Evolutionary conservation across 2,797 vertebrate genomes (phyloP).

Genomic region (Poliocrania exsul): DNA sequence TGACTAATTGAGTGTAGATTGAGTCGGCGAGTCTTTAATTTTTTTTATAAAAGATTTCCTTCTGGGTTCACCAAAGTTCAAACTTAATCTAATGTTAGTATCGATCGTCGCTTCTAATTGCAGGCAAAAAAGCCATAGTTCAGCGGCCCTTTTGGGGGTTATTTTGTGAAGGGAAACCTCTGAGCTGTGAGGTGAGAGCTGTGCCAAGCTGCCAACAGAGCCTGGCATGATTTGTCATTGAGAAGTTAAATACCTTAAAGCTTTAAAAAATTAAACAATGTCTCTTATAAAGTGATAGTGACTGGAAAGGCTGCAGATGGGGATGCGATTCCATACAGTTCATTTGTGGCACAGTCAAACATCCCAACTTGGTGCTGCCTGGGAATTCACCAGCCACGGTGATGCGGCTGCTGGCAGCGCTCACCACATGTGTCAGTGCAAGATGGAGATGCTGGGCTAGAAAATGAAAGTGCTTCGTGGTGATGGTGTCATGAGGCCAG

Average conservation of each 20-base stretch:
- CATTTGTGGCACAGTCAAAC: fast-evolving
- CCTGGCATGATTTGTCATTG: fast-evolving
- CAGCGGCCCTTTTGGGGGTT: background rate
- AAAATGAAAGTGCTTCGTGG: fast-evolving
- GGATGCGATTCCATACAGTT: fast-evolving
- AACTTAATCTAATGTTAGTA: conserved; percentile 62
- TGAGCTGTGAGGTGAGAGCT: fast-evolving
- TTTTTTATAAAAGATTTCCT: conserved; percentile 63
- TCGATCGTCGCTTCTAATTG: conserved; percentile 51
- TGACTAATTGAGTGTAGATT: conserved; percentile 48
- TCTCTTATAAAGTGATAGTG: background rate
- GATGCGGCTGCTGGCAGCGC: background rate
- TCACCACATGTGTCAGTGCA: fast-evolving
- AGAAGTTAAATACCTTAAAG: background rate
- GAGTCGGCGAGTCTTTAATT: conserved; percentile 45
- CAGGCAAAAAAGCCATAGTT: conserved; percentile 2
- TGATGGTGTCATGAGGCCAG: fast-evolving
- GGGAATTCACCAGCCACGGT: fast-evolving
- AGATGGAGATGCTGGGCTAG: background rate
- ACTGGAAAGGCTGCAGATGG: background rate
- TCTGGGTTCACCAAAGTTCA: conserved; percentile 53
- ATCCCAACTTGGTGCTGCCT: fast-evolving
- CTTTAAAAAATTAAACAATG: background rate
- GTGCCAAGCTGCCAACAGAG: background rate
- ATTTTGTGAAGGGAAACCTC: background rate